Conservation (phyloP, 2,113 vertebrate species). For the Apteryx mantelli region DNA sequence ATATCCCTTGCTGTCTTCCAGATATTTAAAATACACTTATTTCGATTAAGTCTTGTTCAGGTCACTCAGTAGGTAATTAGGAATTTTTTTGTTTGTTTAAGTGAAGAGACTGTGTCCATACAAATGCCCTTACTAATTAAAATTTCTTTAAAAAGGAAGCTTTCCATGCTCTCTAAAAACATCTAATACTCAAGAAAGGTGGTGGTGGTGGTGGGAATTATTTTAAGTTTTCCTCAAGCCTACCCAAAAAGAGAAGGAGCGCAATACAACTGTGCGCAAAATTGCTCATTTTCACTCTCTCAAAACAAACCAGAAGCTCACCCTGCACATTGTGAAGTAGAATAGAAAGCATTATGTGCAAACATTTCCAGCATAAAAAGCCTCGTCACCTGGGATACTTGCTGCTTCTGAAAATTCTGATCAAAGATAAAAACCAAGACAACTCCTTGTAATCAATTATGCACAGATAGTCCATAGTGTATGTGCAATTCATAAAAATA, state of each 20-base stretch:
- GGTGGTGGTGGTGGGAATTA: background rate
- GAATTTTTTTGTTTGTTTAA: no score
- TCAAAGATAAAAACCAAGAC: conserved; percentile 68
- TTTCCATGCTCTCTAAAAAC: background rate
- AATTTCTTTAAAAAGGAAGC: background rate
- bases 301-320: background rate
- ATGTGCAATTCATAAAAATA: conserved; percentile 49
- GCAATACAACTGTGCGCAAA: background rate
- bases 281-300: conserved; percentile 11
- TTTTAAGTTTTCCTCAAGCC: background rate
- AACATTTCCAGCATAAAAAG: conserved; percentile 55
- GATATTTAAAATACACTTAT: background rate
- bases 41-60: background rate
- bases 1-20: background rate
- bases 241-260: background rate
- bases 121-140: conserved; percentile 20
- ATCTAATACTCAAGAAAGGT: background rate
- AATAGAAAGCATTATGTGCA: conserved; percentile 50
- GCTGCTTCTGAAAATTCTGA: conserved; percentile 57
- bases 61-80: background rate
- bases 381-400: conserved; percentile 43
- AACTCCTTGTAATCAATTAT: conserved; percentile 63
- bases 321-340: conserved; percentile 34
- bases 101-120: background rate
- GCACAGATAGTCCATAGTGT: conserved; percentile 26